Percentiles rank a stretch among this genome's conserved stretches.
Evolutionary conservation across 2,888 invertebrate species (phyloP).

Genomic region (Perizoma flavofasciatum): DNA sequence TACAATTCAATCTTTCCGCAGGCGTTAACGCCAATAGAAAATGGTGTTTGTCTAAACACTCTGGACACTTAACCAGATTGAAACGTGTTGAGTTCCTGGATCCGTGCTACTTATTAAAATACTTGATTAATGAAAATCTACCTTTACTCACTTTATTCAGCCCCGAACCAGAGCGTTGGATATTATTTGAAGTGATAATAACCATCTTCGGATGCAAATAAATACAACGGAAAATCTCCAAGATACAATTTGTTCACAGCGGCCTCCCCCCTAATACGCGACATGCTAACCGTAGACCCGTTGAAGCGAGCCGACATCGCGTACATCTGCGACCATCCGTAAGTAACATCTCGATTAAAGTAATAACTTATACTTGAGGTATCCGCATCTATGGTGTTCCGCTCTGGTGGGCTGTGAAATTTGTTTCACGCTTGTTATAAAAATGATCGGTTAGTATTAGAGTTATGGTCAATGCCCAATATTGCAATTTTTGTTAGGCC

Average conservation of each 20-base stretch:
- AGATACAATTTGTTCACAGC: constrained; percentile 79
- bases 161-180: no score
- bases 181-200: no score
- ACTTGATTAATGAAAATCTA: no score
- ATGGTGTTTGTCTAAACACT: no score
- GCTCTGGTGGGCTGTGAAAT: constrained; percentile 24
- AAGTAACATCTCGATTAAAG: constrained; percentile 46
- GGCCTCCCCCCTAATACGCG: constrained; percentile 96
- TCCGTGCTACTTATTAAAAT: no score
- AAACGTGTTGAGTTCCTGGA: no score
- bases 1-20: no score
- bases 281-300: constrained; percentile 97
- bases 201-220: no score
- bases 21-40: no score
- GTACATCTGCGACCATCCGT: constrained; percentile 97
- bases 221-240: no score
- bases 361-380: background rate
- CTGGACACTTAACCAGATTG: no score
- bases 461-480: constrained; percentile 3
- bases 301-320: constrained; percentile 95
- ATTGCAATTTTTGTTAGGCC: background rate
- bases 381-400: constrained; percentile 13
- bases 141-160: no score
- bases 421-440: constrained; percentile 16
- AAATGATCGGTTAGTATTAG: background rate